Evolutionary conservation across 2,797 vertebrate species (phyloP).

Genomic region (Microchirus variegatus): DNA sequence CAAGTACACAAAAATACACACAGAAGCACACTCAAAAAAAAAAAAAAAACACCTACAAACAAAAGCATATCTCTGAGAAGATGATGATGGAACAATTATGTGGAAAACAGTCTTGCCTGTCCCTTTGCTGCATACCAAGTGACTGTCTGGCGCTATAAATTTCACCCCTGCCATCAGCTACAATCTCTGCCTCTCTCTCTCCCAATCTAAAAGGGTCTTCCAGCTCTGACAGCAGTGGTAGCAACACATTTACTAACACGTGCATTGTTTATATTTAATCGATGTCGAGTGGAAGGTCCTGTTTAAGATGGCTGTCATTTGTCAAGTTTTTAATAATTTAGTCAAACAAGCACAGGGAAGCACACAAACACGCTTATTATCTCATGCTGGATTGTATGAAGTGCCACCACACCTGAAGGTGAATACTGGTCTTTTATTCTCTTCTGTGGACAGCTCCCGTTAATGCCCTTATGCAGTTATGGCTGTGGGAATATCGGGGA

Average conservation of each 20-base stretch:
- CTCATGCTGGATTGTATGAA: slow-evolving; percentile 24
- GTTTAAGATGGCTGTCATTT: slow-evolving; percentile 78
- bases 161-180: slow-evolving; percentile 40
- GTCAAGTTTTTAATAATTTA: slow-evolving; percentile 83
- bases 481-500: slow-evolving; percentile 5
- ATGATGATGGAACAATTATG: slow-evolving; percentile 68
- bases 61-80: slow-evolving; percentile 54
- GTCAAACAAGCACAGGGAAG: slow-evolving; percentile 26
- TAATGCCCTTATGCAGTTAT: slow-evolving; percentile 14
- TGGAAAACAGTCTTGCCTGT: slow-evolving; percentile 52
- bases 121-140: slow-evolving; percentile 59
- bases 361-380: background rate
- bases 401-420: slow-evolving; percentile 48
- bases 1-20: slow-evolving; percentile 19
- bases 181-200: slow-evolving; percentile 47
- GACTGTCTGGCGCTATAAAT: slow-evolving; percentile 55
- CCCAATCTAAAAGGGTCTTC: slow-evolving; percentile 30
- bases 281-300: slow-evolving; percentile 64
- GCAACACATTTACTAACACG: slow-evolving; percentile 69
- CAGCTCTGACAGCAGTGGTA: slow-evolving; percentile 43
- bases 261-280: slow-evolving; percentile 78
- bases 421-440: slow-evolving; percentile 44
- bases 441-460: slow-evolving; percentile 32
- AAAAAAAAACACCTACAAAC: slow-evolving; percentile 4
- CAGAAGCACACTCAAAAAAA: slow-evolving; percentile 9